phyloP scores from a whole-genome alignment of 2,113 vertebrate genomes.

The Bubo scandiacus region DNA sequence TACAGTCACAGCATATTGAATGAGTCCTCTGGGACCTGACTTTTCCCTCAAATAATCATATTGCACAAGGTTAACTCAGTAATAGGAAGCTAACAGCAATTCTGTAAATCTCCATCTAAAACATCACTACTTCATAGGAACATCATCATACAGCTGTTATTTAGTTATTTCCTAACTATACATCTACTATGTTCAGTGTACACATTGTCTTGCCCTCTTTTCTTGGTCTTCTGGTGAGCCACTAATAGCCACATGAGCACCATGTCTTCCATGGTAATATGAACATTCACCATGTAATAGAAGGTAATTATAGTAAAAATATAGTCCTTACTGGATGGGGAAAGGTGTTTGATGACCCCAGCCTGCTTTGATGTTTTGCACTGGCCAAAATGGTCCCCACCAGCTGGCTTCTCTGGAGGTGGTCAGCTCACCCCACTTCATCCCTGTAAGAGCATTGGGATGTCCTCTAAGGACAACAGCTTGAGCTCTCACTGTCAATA shows the following conservation, averaged over 20 bases:
- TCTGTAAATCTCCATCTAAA: not conserved
- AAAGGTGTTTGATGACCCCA: not conserved
- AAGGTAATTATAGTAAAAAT: not conserved
- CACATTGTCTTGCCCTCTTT: not conserved
- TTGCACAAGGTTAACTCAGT: conserved; percentile 32
- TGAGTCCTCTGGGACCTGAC: conserved; percentile 12
- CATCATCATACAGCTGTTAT: not conserved
- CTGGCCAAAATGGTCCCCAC: not conserved
- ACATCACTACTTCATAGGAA: not conserved
- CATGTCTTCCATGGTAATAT: not conserved
- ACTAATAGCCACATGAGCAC: not conserved
- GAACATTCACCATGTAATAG: not conserved
- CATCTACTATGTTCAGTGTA: not conserved
- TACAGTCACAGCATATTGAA: conserved; percentile 30
- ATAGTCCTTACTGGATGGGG: not conserved
- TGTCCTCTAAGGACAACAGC: not conserved
- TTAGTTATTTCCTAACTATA: not conserved
- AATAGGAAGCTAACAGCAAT: conserved; percentile 8
- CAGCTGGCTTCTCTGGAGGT: not conserved
- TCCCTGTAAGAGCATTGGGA: not conserved
- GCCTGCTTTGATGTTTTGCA: not conserved
- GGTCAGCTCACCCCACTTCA: accelerated
- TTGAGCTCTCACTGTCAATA: not conserved
- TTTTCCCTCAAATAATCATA: conserved; percentile 11
- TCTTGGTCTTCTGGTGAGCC: not conserved